phyloP scores from a whole-genome alignment of 2,888 invertebrate genomes.

The Cosmorhoe ocellata region DNA sequence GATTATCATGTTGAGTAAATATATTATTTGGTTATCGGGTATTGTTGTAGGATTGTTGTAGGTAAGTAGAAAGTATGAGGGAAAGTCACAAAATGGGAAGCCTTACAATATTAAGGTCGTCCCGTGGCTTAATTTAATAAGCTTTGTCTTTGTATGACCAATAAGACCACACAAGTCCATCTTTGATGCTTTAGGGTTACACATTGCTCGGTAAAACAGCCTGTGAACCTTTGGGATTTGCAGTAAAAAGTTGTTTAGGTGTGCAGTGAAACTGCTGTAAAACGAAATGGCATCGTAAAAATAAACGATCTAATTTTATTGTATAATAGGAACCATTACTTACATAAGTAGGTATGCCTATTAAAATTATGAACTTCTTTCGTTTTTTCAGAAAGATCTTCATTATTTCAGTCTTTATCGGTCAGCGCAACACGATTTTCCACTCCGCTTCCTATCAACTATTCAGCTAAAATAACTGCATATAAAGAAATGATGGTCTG shows the following conservation, averaged over 20 bases:
- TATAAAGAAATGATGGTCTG: too few species aligned
- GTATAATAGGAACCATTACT: neutral
- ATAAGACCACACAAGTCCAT: conserved; percentile 25
- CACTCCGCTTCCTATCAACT: too few species aligned
- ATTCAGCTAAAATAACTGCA: too few species aligned
- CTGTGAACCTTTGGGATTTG: conserved; percentile 19
- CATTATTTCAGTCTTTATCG: too few species aligned
- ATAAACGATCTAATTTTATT: conserved; percentile 12
- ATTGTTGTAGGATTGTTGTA: too few species aligned
- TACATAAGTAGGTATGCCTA: neutral
- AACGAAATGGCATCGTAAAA: conserved; percentile 10
- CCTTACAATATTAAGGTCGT: conserved; percentile 24
- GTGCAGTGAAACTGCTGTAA: conserved; percentile 10
- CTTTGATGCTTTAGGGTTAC: conserved; percentile 22
- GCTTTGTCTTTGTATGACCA: conserved; percentile 29
- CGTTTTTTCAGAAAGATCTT: too few species aligned
- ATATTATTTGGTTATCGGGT: too few species aligned
- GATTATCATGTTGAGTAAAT: too few species aligned
- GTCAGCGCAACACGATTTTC: too few species aligned
- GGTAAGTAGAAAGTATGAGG: too few species aligned
- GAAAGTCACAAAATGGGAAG: neutral
- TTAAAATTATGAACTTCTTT: neutral
- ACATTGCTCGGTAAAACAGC: conserved; percentile 13
- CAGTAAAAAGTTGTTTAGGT: conserved; percentile 17
- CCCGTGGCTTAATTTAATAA: conserved; percentile 30